phyloP scores from a whole-genome alignment of 2,113 vertebrate genomes.

The Sapajus apella region DNA sequence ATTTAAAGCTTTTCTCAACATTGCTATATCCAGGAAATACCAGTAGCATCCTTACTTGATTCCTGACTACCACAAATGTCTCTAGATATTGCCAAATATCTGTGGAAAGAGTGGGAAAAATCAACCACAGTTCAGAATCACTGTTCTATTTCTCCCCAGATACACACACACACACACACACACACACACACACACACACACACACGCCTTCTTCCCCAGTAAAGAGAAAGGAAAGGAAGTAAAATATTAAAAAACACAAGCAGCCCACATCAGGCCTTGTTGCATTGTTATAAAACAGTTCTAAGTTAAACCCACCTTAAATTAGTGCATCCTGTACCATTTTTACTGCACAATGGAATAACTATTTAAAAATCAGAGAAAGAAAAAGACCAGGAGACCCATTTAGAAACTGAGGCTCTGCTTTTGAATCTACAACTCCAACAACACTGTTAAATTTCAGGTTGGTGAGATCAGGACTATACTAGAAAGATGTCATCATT shows the following conservation, averaged over 20 bases:
- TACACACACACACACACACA: no score
- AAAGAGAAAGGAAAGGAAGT: neutral
- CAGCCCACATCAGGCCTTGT: neutral
- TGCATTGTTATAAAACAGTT: neutral
- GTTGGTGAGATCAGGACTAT: neutral
- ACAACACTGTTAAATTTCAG: neutral
- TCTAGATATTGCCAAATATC: neutral
- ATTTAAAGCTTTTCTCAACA: neutral
- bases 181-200: no score
- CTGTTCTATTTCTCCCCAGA: fast-evolving
- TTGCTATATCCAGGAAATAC: neutral
- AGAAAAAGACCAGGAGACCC: neutral
- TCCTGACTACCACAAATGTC: neutral
- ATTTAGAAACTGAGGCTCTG: neutral
- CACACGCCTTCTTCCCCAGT: neutral
- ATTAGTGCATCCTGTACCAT: fast-evolving
- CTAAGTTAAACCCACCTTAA: neutral
- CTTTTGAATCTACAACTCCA: neutral
- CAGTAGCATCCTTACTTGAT: neutral
- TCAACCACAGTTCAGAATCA: neutral
- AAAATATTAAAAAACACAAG: neutral
- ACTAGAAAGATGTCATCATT: neutral
- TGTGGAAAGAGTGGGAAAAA: fast-evolving
- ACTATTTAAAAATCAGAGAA: neutral
- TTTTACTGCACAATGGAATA: neutral